Evolutionary conservation across 2,797 vertebrate genomes (phyloP).

Genomic region (Acanthurus tractus): DNA sequence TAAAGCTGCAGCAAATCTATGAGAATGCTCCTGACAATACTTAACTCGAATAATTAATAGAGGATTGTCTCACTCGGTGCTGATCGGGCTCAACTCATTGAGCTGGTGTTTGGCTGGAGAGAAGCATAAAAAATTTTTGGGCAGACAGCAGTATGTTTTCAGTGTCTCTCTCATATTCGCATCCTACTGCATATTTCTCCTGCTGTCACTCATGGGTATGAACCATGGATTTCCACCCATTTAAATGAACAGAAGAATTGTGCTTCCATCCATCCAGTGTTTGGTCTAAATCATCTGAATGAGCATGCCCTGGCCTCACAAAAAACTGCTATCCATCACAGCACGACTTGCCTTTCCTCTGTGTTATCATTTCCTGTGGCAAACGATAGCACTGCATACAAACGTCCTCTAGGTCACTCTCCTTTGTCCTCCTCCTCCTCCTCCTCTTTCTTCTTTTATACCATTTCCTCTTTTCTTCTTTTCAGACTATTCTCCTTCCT

Average conservation of each 20-base stretch:
- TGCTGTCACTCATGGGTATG: slow-evolving; percentile 15
- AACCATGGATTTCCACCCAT: slow-evolving; percentile 34
- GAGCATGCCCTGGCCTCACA: slow-evolving; percentile 53
- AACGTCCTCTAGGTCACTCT: slow-evolving; percentile 36
- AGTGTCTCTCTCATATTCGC: slow-evolving; percentile 4
- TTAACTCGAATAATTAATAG: slow-evolving; percentile 31
- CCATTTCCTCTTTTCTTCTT: background rate
- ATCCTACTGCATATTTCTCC: slow-evolving; percentile 19
- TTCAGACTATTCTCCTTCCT: slow-evolving; percentile 15
- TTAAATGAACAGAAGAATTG: slow-evolving; percentile 40
- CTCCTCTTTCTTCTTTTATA: background rate
- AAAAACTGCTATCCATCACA: slow-evolving; percentile 63
- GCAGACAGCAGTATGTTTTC: background rate
- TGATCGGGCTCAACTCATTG: slow-evolving; percentile 29
- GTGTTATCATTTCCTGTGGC: background rate
- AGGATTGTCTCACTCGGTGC: slow-evolving; percentile 18
- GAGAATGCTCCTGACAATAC: slow-evolving; percentile 37
- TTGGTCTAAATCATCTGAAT: slow-evolving; percentile 48
- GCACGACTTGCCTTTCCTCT: slow-evolving; percentile 44
- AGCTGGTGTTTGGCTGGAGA: slow-evolving; percentile 10
- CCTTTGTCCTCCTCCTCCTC: background rate
- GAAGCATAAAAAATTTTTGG: background rate
- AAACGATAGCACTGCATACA: slow-evolving; percentile 63
- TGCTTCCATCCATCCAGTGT: slow-evolving; percentile 34
- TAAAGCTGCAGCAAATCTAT: slow-evolving; percentile 37